A percentile compares a stretch with the other conserved stretches of the same genome.
These are phyloP conservation scores for Enchytraeus crypticus DNA, from an alignment of 2,888 invertebrate species.

Conservation along the genomic window DNA sequence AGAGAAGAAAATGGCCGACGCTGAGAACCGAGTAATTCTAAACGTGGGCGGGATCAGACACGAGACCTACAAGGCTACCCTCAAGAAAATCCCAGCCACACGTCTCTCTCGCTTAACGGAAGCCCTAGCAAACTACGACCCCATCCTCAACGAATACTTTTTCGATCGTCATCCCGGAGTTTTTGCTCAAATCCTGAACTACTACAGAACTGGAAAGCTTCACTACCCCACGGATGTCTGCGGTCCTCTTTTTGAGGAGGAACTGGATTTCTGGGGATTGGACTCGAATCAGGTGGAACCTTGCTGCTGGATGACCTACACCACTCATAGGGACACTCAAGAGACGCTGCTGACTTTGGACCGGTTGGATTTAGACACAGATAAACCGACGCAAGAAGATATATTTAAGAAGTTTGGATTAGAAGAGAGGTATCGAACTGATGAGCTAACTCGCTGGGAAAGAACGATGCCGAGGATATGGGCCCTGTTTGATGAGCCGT, in stretches of 20 bases:
- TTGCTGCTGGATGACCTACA: no score
- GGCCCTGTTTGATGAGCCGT: conserved; percentile 98
- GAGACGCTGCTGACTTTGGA: conserved; percentile 96
- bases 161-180: no score
- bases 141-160: no score
- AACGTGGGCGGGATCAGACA: conserved; percentile 15
- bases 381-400: conserved; percentile 90
- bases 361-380: conserved; percentile 91
- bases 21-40: conserved; percentile 11
- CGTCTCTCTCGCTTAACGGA: no score
- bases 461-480: conserved; percentile 91
- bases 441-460: conserved; percentile 66
- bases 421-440: conserved; percentile 28
- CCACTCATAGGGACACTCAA: conserved; percentile 88
- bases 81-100: no score
- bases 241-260: no score
- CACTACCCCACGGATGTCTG: no score
- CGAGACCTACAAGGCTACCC: no score
- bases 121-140: no score
- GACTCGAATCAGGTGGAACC: conserved; percentile 87
- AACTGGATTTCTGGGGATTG: conserved; percentile 81
- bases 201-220: conserved; percentile 97
- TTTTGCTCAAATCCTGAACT: conserved; percentile 90
- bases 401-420: conserved; percentile 68
- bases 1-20: conserved; percentile 3